phyloP scores from a whole-genome alignment of 2,113 vertebrate species.

The Takifugu flavidus region DNA sequence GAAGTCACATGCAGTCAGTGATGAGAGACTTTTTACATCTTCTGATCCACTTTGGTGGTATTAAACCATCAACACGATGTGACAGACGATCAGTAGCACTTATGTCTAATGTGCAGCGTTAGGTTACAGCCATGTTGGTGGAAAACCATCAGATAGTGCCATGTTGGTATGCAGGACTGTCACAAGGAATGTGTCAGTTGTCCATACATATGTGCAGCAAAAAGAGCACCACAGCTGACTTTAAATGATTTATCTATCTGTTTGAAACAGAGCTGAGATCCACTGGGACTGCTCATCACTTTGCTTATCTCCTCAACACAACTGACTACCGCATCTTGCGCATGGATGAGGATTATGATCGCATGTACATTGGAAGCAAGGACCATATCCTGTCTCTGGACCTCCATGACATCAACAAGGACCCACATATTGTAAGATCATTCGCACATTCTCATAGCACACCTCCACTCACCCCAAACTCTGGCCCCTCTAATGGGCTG shows the following conservation, averaged over 20 bases:
- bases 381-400: slow-evolving; percentile 95
- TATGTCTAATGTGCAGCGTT: slow-evolving; percentile 55
- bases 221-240: slow-evolving; percentile 33
- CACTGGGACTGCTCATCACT: slow-evolving; percentile 90
- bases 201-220: slow-evolving; percentile 21
- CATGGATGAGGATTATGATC: slow-evolving; percentile 97
- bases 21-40: slow-evolving; percentile 24
- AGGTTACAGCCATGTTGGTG: slow-evolving; percentile 48
- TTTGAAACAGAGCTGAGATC: slow-evolving; percentile 83
- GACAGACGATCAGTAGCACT: slow-evolving; percentile 61
- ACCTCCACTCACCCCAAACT: background rate
- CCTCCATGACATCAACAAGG: slow-evolving; percentile 97
- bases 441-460: slow-evolving; percentile 1
- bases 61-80: slow-evolving; percentile 56
- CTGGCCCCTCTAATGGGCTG: slow-evolving; percentile 3
- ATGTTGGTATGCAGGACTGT: slow-evolving; percentile 30
- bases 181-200: slow-evolving; percentile 42
- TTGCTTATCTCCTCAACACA: slow-evolving; percentile 93
- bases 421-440: slow-evolving; percentile 92
- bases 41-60: slow-evolving; percentile 50
- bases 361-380: slow-evolving; percentile 98
- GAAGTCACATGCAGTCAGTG: slow-evolving; percentile 3
- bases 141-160: slow-evolving; percentile 63
- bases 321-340: slow-evolving; percentile 93
- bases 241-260: slow-evolving; percentile 30